These are phyloP conservation scores for Clytia hemisphaerica DNA, from an alignment of 30 jellyfish, hydroid and myxozoan genomes.

Conservation along the genomic window DNA sequence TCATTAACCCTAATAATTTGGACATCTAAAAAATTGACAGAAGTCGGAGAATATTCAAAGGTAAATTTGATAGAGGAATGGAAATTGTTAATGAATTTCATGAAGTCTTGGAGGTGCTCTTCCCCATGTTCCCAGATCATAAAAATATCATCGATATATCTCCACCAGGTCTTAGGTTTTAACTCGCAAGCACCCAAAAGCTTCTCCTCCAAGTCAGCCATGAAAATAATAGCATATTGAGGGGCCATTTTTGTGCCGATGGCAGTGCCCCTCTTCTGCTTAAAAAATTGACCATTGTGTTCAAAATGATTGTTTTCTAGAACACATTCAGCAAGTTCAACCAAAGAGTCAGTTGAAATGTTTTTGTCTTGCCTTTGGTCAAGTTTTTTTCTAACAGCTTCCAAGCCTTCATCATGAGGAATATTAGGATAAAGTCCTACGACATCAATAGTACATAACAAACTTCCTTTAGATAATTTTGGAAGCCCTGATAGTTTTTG, in stretches of 20 bases:
- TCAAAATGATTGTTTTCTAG: neutral
- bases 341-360: neutral
- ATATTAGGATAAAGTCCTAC: slow-evolving; percentile 6
- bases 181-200: neutral
- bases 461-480: neutral
- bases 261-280: neutral
- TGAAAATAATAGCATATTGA: neutral
- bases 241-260: no score
- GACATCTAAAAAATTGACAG: no score
- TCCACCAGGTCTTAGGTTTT: neutral
- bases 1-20: neutral
- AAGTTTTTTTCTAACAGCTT: no score
- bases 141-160: neutral
- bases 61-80: neutral
- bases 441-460: no score
- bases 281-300: no score
- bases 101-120: neutral
- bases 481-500: no score
- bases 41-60: neutral
- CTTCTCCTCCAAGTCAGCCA: neutral
- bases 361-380: neutral
- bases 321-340: neutral
- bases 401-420: neutral
- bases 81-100: neutral
- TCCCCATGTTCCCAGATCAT: neutral